Conservation (phyloP, 2,797 vertebrate genomes). For the Channallabes apus region DNA sequence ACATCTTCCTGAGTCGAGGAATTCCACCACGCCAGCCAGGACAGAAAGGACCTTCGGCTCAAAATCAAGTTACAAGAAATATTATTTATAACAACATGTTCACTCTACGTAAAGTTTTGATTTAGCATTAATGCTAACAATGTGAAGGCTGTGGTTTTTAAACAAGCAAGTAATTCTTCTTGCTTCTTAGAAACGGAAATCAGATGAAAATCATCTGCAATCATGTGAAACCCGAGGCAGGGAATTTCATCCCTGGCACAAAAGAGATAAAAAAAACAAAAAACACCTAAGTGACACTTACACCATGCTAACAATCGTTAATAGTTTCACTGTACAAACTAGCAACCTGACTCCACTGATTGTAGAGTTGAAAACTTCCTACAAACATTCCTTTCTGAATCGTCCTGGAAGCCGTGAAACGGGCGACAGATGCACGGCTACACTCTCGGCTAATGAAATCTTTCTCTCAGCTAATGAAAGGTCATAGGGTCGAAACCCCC, state of each 20-base stretch:
- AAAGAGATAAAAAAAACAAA: not conserved
- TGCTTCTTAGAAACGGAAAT: not conserved
- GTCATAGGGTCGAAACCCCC: constrained; percentile 45
- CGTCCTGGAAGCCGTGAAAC: not conserved
- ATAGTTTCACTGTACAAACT: not conserved
- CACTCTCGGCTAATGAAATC: constrained; percentile 33
- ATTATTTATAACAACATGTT: not conserved
- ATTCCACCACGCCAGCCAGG: not conserved
- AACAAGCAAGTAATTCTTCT: not conserved
- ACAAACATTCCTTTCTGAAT: constrained; percentile 40
- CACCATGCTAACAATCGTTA: not conserved
- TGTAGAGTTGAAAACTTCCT: not conserved
- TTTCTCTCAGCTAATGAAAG: constrained; percentile 29
- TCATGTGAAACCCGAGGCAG: not conserved
- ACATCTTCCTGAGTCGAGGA: not conserved
- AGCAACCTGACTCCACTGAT: not conserved
- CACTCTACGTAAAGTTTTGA: not conserved
- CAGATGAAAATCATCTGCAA: not conserved
- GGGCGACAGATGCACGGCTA: constrained; percentile 42
- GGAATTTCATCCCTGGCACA: not conserved
- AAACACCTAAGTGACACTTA: not conserved
- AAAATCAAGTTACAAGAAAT: not conserved
- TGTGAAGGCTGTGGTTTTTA: not conserved
- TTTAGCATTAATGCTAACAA: not conserved
- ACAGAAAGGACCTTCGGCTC: not conserved